Evolutionary conservation across 2,113 vertebrate genomes (phyloP).

Genomic region (Formicarius rufipectus): DNA sequence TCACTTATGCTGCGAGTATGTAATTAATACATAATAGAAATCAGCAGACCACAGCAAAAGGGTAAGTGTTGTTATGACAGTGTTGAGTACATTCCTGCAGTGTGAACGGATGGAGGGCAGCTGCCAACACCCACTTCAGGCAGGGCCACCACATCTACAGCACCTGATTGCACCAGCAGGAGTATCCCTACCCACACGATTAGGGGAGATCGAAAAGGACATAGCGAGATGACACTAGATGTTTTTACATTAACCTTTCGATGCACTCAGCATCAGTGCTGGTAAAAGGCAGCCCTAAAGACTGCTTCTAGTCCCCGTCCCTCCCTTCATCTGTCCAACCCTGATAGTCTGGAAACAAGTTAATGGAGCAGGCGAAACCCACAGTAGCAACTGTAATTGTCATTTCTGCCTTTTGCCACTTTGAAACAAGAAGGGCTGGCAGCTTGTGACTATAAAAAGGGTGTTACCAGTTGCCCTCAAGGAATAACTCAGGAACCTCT

Average conservation of each 20-base stretch:
- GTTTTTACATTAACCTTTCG: not conserved
- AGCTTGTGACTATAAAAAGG: not conserved
- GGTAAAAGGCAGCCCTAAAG: not conserved
- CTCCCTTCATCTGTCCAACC: not conserved
- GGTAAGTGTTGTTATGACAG: not conserved
- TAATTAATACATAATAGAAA: not conserved
- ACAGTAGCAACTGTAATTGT: not conserved
- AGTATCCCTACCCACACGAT: rapidly evolving
- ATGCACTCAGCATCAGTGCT: not conserved
- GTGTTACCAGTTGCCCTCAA: not conserved
- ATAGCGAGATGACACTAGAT: not conserved
- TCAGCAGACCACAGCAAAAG: not conserved
- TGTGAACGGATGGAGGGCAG: not conserved
- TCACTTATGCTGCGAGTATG: not conserved
- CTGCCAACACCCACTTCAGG: conserved; percentile 28
- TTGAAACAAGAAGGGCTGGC: not conserved
- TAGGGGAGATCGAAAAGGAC: not conserved
- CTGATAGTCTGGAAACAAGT: not conserved
- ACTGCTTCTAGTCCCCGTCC: not conserved
- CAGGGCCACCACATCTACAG: not conserved
- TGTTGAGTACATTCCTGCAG: not conserved
- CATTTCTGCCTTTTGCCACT: not conserved
- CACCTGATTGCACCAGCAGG: not conserved
- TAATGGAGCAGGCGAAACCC: not conserved
- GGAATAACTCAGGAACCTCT: not conserved